These are phyloP conservation scores for Drosophila hamatofila DNA, from an alignment of 2,888 invertebrate species.

Conservation along the genomic window DNA sequence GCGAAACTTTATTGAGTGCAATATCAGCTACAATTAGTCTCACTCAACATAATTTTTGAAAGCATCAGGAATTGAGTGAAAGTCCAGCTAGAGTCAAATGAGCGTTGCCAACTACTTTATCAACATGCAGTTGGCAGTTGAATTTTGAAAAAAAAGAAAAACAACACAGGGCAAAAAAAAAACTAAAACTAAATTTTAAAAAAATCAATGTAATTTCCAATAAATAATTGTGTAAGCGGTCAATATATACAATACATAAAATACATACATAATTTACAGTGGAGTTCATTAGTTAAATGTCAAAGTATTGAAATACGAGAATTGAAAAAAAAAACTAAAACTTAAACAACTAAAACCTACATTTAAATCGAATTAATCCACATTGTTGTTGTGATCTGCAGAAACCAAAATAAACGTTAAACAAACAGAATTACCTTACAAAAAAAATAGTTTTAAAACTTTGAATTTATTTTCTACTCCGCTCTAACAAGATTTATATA, in stretches of 20 bases:
- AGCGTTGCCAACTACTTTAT: background rate
- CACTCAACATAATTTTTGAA: background rate
- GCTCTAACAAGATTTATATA: conserved; percentile 9
- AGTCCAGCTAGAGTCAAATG: background rate
- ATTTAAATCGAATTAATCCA: conserved; percentile 67
- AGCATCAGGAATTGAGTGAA: conserved; percentile 1
- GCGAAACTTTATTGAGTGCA: background rate
- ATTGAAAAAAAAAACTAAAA: conserved; percentile 18
- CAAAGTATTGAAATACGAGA: conserved; percentile 29
- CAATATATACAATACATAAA: conserved; percentile 27
- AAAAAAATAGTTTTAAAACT: background rate
- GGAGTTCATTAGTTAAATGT: conserved; percentile 56
- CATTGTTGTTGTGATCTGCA: conserved; percentile 80
- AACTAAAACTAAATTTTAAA: conserved; percentile 5
- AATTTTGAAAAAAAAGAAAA: background rate
- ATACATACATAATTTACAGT: conserved; percentile 37
- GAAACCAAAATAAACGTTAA: conserved; percentile 70
- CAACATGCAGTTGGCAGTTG: conserved; percentile 10
- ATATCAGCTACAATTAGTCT: background rate
- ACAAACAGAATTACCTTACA: conserved; percentile 53
- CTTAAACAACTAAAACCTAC: conserved; percentile 36
- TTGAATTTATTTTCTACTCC: conserved; percentile 18
- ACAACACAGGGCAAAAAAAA: conserved; percentile 19
- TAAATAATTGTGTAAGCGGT: conserved; percentile 33
- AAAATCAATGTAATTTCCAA: conserved; percentile 31